Evolutionary conservation across 2,797 vertebrate species (phyloP), one percentile per base, ranked within the genome.

Genomic region (Meda fulgida): DNA sequence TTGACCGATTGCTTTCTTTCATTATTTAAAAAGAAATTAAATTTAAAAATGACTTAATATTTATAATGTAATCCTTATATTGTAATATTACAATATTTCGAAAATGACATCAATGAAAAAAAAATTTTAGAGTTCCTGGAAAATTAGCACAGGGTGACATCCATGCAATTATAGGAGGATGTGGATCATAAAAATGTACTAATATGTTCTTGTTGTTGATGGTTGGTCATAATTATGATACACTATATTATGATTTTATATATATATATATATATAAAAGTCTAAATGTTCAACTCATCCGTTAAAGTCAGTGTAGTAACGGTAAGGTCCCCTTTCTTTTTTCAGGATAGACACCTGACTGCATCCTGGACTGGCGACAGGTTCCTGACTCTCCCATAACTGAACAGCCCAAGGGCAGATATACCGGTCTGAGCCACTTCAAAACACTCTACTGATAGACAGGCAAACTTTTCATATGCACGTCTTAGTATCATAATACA

Each of bases 381-480:
- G 84, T 89, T 90, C 88, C 84, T 87, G 89, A 72, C 83, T 88
- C 88, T 84, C 90, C 84, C 87, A 78, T 86, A 89, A 91, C 84
- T 84, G 89, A 40, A 55, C 65, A 36, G 78, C 71, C 83, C n/a
- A 21, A 7, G 53, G 77, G 40, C 79, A 53, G 70, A 72, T 73
- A 55, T 73, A 78, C 86, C 26, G 10, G 51, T 85, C 84, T 63
- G 65, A 19, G 36, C 43, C 19, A n/a, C 38, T 19, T 23, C 10
- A n/a, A 18, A 80, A 29, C 23, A 55, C 16, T 31, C 9, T 5
- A 5, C 9, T 14, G 1, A 26, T 1, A 46, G 29, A 69, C 36
- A 46, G 16, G 21, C 19, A 51, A 34, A n/a, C 29, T 11, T 2
- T 79, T 43, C 13, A n/a, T 5, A 0, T 3, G 8, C 21, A 31